Base-by-base conservation (phyloP, 2,113 vertebrate species). In the Mobula hypostoma region DNA sequence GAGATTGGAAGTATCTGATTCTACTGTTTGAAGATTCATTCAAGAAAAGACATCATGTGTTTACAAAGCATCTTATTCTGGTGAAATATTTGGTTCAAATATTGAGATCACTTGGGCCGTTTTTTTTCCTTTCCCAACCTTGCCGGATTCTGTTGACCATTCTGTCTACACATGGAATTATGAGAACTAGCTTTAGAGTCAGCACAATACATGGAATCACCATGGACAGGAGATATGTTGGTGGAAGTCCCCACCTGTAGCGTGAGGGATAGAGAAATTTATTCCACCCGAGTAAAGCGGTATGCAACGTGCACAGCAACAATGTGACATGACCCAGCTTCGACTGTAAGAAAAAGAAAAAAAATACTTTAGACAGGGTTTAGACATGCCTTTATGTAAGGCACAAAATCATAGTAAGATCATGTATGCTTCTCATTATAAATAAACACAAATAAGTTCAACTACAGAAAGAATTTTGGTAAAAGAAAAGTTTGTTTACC, bases 281-380 rank as follows among this genome's bases (percentile, higher is more conserved):
- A 21, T 97, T 96, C 95, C 98, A 97, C 17, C 98, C 98, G 0
- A 98, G 99, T 70, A 98, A 88, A 94, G 99, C 94, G 0, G 97
- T 96, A 48, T 99, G 98, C 0, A 96, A 95, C 0, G 98, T 99
- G 95, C 98, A 99, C 19, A 99, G 95, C 94, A 97, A 93, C 95
- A 99, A 94, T 2, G 98, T 97, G 94, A 98, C 94, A 94, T 98
- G 97, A 94, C 98, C 99, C 66, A 99, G 96, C 95, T 98, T 99
- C 94, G 97, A 99, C 98, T 99, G 96, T 83, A 94, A 70, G 95
- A 94, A 95, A 94, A 95, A 94, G 79, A 94, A 94, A 95, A 94
- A 95, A 70, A 27, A n/a, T 63, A 94, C 40, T 63, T 94, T 58
- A 94, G 78, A 48, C 56, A 74, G 68, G 21, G 6, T 93, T n/a